Evolutionary conservation across 2,797 vertebrate genomes (phyloP).

Genomic region (Gobionotothen gibberifrons): DNA sequence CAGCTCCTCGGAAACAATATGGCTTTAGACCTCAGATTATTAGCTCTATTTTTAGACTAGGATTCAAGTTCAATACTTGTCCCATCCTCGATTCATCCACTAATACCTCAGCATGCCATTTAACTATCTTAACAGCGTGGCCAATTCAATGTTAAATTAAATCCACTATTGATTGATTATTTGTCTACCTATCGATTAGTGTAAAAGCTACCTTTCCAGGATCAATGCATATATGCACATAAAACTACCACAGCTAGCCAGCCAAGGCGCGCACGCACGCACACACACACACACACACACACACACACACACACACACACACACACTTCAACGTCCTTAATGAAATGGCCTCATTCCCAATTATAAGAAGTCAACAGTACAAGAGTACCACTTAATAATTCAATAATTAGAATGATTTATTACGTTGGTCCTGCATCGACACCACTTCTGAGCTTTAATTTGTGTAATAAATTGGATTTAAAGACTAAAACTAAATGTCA

Average conservation of each 20-base stretch:
- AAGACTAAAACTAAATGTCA: not conserved
- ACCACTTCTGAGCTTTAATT: not conserved
- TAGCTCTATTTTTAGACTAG: slow-evolving; percentile 24
- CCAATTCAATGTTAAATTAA: slow-evolving; percentile 31
- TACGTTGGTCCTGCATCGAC: not conserved
- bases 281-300: not conserved
- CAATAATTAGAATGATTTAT: slow-evolving; percentile 28
- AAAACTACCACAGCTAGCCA: not conserved
- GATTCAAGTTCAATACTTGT: slow-evolving; percentile 35
- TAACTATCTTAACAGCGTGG: slow-evolving; percentile 47
- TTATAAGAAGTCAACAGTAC: not conserved
- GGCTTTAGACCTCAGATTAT: slow-evolving; percentile 42
- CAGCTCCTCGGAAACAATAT: slow-evolving; percentile 44
- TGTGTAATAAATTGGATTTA: not conserved
- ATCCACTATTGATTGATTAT: slow-evolving; percentile 41
- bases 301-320: not conserved
- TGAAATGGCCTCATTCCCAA: not conserved
- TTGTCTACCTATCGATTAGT: slow-evolving; percentile 29
- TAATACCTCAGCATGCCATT: slow-evolving; percentile 19
- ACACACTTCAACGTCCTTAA: not conserved
- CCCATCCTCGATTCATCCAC: slow-evolving; percentile 13
- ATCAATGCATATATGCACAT: not conserved
- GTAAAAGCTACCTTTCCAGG: slow-evolving; percentile 10
- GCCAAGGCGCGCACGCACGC: not conserved
- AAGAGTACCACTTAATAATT: slow-evolving; percentile 9